Evolutionary conservation across 2,113 vertebrate genomes (phyloP), one percentile per base, ranked within the genome.

Genomic region (Nycticorax nycticorax): DNA sequence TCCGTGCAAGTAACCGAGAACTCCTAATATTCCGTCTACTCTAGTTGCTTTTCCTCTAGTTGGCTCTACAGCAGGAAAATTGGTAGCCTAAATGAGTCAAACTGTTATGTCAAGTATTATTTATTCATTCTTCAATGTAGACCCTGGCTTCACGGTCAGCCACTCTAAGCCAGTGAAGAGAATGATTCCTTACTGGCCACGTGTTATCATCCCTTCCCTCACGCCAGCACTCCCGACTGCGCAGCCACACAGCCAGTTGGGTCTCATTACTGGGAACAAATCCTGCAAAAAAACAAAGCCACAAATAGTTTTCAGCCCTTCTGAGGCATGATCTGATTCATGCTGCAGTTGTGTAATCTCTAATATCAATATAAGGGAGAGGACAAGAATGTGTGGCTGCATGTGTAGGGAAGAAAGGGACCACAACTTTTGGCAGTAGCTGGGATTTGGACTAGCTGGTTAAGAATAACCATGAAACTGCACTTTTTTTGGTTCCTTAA

Each of bases 271-370:
- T 26, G 33, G 75, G 37, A 85, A 14, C 52, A 86, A 95, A 91
- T 27, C 4, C 60, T 39, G n/a, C 8, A 92, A 59, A 75, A 89
- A 81, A 24, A 0, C 57, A 69, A 56, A 24, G n/a, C 73, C 91
- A 95, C 59, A 59, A 92, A 78, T 6, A 81, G 23, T 45, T 71
- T 78, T 81, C 56, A 86, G 64, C 39, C 80, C 56, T 92, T 92
- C 77, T 56, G 56, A 94, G n/a, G 35, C 53, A 69, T 12, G 33
- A 75, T 75, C 56, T 81, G 76, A 79, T 68, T 95, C 80, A 73
- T 28, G 26, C 60, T 85, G 60, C 84, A 68, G 43, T 35, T 89
- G 64, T 60, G 64, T 64, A 89, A 91, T 33, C 60, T 77, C 60
- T 39, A 55, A 74, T 26, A 95, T 15, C 53, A 84, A 45, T 20